Base-by-base conservation (phyloP, 1,140 invertebrate genomes). In the Halictus rubicundus region DNA sequence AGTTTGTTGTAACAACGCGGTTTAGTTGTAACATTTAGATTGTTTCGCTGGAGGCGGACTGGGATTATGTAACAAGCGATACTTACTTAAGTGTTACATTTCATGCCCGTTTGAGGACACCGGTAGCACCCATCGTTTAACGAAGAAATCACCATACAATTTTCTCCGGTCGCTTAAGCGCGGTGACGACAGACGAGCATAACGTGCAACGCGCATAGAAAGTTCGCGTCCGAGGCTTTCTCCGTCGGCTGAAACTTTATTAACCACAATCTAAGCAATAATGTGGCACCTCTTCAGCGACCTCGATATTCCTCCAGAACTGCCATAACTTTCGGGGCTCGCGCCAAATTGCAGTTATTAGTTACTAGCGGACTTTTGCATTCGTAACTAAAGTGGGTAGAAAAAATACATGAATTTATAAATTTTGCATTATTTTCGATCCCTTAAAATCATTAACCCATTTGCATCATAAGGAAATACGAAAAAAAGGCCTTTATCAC, bases 151-250 rank as follows among this genome's bases (percentile, higher is more conserved):
- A 54, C 42, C 60, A 10, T 73, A 49, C 77, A 68, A 87, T 88
- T 84, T 72, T 84, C 65, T 66, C 63, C 76, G 87, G 80, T 84
- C 85, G 82, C 83, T 89, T 88, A 83, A 89, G 59, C 68, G 60
- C 68, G 46, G 57, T 81, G 80, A 88, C 59, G 69, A 85, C 52
- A 75, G 57, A 72, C n/a, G 63, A 42, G 68, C 57, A 73, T 78
- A 74, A 82, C 37, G 27, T 25, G 21, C 39, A 46, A 61, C 16
- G 46, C 39, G n/a, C 32, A 46, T 37, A 65, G 37, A 25, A 78
- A 39, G 49, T 60, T 37, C 49, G 52, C 27, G 61, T 49, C 71
- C 57, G 77, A 23, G 54, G 77, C 59, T 78, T 78, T 73, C 77
- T 65, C 69, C 25, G 23, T 12, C 39, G 16, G 6, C 19, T 19